phyloP scores from a whole-genome alignment of 2,797 vertebrate genomes.

The Meriones psammophilus region DNA sequence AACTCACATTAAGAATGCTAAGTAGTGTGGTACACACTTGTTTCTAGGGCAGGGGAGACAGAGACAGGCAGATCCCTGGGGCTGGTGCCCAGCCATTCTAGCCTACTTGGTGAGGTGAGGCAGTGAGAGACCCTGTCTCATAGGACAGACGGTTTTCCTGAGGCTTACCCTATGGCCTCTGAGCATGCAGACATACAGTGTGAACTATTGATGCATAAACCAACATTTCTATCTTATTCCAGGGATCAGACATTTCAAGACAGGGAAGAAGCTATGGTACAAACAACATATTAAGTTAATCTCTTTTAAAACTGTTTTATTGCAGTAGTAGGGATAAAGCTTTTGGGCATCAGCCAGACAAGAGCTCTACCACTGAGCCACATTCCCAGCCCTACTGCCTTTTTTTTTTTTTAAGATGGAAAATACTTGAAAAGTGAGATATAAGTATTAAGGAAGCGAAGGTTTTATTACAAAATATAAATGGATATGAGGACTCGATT shows the following conservation, averaged over 20 bases:
- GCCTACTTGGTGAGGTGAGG: not conserved
- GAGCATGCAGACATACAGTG: not conserved
- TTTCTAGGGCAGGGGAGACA: not conserved
- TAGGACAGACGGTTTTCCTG: not conserved
- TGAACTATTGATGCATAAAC: not conserved
- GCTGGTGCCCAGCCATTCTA: not conserved
- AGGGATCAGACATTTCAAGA: constrained; percentile 29
- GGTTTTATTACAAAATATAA: constrained; percentile 1
- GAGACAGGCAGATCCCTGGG: not conserved
- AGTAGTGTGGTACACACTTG: not conserved
- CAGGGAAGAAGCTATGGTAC: constrained; percentile 26
- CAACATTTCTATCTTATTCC: not conserved
- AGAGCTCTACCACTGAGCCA: not conserved
- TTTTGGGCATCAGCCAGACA: not conserved
- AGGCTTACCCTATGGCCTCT: not conserved
- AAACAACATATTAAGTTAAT: constrained; percentile 55
- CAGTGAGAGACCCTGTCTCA: not conserved
- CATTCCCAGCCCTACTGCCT: not conserved
- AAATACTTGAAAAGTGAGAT: constrained; percentile 57
- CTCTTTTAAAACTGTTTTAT: constrained; percentile 41
- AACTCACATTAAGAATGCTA: not conserved
- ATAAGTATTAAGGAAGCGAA: constrained; percentile 15
- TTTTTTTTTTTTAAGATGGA: constrained; percentile 14
- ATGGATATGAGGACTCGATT: constrained; percentile 23
- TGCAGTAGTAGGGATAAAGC: not conserved